Percentiles rank a stretch among this genome's conserved stretches.
Evolutionary conservation across 2,888 invertebrate species (phyloP).

Genomic region (Drosophila barbarae): DNA sequence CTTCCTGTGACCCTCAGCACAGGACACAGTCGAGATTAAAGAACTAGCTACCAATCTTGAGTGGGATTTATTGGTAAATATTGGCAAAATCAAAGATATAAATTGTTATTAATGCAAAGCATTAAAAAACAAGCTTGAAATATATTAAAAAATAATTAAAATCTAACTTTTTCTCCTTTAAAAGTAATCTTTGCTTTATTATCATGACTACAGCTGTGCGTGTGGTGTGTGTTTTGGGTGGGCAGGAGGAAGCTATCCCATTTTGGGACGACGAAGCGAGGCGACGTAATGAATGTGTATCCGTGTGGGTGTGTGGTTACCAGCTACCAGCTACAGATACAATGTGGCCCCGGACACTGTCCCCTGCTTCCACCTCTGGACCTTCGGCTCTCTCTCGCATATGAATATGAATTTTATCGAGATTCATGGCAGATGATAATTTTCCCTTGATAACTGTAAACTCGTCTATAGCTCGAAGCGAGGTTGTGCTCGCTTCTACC

Average conservation of each 20-base stretch:
- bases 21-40: not conserved
- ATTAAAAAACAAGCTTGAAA: too few relatives aligned
- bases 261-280: conserved; percentile 62
- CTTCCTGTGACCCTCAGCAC: conserved; percentile 57
- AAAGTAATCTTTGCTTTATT: not conserved
- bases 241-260: conserved; percentile 47
- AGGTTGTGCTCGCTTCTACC: conserved; percentile 67
- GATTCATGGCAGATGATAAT: conserved; percentile 78
- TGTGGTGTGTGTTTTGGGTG: not conserved
- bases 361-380: not conserved
- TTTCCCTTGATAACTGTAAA: conserved; percentile 78
- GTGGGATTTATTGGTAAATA: not conserved
- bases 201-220: not conserved
- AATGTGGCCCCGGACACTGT: conserved; percentile 46
- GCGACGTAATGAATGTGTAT: conserved; percentile 64
- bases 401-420: conserved; percentile 76
- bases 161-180: too few relatives aligned
- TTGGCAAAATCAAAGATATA: too few relatives aligned
- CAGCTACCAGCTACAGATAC: conserved; percentile 64
- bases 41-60: not conserved
- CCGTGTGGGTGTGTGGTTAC: conserved; percentile 48
- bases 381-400: conserved; percentile 52
- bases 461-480: conserved; percentile 79
- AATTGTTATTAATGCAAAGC: too few relatives aligned
- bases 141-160: not conserved